phyloP scores from a whole-genome alignment of 2,888 invertebrate species.

The Dryadula phaetusa region DNA sequence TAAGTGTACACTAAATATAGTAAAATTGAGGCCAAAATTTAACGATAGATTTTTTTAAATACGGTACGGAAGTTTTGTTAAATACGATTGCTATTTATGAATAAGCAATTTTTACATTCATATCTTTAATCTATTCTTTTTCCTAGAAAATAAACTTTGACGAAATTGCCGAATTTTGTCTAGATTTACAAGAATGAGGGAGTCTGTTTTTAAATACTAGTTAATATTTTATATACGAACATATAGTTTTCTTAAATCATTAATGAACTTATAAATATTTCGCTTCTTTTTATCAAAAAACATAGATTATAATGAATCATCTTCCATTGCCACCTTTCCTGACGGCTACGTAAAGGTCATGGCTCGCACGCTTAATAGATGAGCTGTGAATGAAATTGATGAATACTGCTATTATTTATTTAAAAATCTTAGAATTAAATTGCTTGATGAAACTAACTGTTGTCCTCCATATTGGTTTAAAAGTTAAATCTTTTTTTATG shows the following conservation, averaged over 20 bases:
- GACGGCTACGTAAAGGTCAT: conserved; percentile 40
- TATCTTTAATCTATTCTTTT: no score
- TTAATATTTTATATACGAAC: no score
- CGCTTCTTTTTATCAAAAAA: background rate
- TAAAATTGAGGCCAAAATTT: background rate
- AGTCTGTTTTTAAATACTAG: background rate
- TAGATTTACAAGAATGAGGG: no score
- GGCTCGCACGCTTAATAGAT: conserved; percentile 28
- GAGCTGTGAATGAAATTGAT: conserved; percentile 33
- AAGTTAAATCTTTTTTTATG: background rate
- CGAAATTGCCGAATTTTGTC: no score
- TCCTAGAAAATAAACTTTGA: no score
- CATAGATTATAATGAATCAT: conserved; percentile 32
- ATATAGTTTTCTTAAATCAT: background rate
- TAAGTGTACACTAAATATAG: no score
- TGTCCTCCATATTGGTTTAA: background rate
- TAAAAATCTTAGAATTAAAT: background rate
- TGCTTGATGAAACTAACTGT: background rate
- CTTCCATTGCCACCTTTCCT: conserved; percentile 36
- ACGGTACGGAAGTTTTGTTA: background rate
- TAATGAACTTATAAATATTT: conserved; percentile 1
- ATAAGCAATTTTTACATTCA: no score
- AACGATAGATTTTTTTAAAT: background rate
- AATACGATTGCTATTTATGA: no score
- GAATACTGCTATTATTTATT: conserved; percentile 29